Evolutionary conservation across 1,140 invertebrate species (phyloP).

Genomic region (Bombus huntii): DNA sequence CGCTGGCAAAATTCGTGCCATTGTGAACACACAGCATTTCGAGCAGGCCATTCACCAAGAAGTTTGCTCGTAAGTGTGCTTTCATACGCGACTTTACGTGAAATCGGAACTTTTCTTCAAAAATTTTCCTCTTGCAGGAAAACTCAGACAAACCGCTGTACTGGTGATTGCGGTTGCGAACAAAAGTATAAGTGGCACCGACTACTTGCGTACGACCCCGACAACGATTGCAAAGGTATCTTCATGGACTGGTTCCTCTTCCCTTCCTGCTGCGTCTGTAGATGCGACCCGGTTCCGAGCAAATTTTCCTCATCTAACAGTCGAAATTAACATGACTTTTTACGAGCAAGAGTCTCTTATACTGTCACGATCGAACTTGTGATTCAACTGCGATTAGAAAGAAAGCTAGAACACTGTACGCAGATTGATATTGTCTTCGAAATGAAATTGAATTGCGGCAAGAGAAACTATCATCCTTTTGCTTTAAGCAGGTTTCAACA

Average conservation of each 20-base stretch:
- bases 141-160: constrained; percentile 90
- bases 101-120: constrained; percentile 48
- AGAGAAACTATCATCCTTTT: no score
- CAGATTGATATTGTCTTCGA: background rate
- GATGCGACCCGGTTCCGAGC: constrained; percentile 85
- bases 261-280: constrained; percentile 95
- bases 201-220: constrained; percentile 94
- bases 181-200: constrained; percentile 95
- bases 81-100: rapidly evolving
- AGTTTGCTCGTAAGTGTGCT: constrained; percentile 90
- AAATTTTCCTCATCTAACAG: constrained; percentile 60
- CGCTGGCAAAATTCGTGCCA: constrained; percentile 93
- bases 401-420: background rate
- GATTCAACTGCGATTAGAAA: background rate
- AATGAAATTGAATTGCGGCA: background rate
- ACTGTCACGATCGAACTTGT: background rate
- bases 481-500: no score
- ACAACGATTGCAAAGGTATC: constrained; percentile 96
- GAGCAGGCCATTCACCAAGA: constrained; percentile 98
- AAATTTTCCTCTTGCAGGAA: constrained; percentile 84
- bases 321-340: constrained; percentile 54
- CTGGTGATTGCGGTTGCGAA: constrained; percentile 93
- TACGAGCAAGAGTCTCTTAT: no score
- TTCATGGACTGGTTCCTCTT: constrained; percentile 98
- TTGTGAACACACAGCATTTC: constrained; percentile 97